These are phyloP conservation scores for Ammodramus savannarum DNA, from an alignment of 2,113 vertebrate genomes.

Conservation along the genomic window DNA sequence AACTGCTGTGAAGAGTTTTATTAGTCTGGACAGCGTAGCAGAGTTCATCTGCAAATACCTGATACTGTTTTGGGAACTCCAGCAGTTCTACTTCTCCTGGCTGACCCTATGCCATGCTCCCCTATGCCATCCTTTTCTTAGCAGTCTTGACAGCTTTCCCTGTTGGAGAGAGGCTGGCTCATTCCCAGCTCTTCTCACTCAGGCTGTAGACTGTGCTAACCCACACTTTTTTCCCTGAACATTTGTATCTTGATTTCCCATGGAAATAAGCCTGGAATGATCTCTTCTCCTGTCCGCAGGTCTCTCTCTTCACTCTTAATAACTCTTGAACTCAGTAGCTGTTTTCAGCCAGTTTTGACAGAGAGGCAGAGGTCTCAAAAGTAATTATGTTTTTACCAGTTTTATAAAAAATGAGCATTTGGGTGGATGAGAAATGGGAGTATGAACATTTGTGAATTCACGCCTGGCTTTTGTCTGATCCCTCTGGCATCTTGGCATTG, in stretches of 20 bases:
- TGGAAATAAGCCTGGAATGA: slow-evolving; percentile 13
- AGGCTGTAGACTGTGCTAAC: background rate
- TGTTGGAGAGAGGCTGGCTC: background rate
- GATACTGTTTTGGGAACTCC: background rate
- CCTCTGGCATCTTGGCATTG: background rate
- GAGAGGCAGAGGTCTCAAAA: slow-evolving; percentile 28
- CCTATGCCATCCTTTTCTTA: background rate
- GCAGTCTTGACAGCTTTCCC: background rate
- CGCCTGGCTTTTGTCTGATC: slow-evolving; percentile 15
- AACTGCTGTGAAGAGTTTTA: background rate
- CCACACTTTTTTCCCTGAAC: background rate
- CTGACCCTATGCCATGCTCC: background rate
- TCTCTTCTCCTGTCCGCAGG: background rate
- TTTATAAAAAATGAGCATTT: slow-evolving; percentile 18
- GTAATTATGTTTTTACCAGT: slow-evolving; percentile 40
- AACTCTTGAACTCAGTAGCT: background rate
- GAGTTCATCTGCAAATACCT: background rate
- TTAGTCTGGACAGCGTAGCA: rapidly evolving
- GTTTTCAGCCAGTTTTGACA: slow-evolving; percentile 30
- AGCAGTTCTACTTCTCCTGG: background rate
- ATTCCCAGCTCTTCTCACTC: background rate
- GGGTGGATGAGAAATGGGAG: background rate
- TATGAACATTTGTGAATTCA: slow-evolving; percentile 1
- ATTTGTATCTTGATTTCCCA: slow-evolving; percentile 45
- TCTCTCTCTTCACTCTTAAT: slow-evolving; percentile 5